A percentile compares a stretch with the other conserved stretches of the same genome.
These are phyloP conservation scores for Paraescarpia echinospica DNA, from an alignment of 1,140 invertebrate species.

Conservation along the genomic window DNA sequence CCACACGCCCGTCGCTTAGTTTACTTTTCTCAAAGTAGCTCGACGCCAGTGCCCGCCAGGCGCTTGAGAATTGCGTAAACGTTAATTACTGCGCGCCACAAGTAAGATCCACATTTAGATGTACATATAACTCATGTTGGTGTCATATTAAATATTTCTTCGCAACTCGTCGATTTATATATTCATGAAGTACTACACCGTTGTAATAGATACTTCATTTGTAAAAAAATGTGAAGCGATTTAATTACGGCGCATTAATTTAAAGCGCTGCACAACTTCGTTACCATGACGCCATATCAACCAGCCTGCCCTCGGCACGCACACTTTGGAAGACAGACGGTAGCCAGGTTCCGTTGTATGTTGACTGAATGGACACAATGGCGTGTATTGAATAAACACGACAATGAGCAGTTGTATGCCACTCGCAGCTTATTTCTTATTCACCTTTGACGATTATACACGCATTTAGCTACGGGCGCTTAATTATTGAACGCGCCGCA, in stretches of 20 bases:
- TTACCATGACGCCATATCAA: not conserved
- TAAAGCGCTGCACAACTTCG: not conserved
- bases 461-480: not conserved
- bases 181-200: not conserved
- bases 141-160: not conserved
- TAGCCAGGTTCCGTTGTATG: not conserved
- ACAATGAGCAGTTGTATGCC: not conserved
- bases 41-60: not conserved
- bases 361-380: not conserved
- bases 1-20: not conserved
- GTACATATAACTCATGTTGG: not conserved
- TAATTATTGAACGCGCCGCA: not conserved
- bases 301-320: not conserved
- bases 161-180: not conserved
- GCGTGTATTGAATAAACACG: not conserved
- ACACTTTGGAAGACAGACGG: not conserved
- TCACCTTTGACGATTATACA: not conserved
- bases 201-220: not conserved
- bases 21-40: not conserved
- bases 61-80: not conserved
- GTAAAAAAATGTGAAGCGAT: not conserved
- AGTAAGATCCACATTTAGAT: not conserved
- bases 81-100: not conserved
- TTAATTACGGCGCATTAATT: not conserved
- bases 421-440: slow-evolving; percentile 1